Base-by-base conservation (phyloP, 2,113 vertebrate genomes). In the Perca flavescens region DNA sequence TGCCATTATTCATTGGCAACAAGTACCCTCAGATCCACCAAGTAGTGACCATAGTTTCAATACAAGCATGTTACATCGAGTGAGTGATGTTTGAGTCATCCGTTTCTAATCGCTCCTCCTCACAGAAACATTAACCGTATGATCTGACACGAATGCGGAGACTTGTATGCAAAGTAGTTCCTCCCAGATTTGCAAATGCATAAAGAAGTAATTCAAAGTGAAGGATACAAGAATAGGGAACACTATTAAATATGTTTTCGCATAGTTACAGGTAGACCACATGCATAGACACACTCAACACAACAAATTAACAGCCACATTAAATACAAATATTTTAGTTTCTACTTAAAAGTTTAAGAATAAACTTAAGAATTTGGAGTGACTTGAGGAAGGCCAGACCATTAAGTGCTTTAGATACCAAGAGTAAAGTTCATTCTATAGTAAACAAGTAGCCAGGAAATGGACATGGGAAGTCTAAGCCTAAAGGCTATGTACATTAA, bases 101-200 rank as follows among this genome's bases (percentile, higher is more conserved):
- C 54, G 49, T n/a, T 50, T 56, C 34, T 21, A 36, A 3, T 17
- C 31, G 19, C n/a, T 57, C 10, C 10, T 28, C 1, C 56, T 54
- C 4, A 46, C 9, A 5, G 16, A 68, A 14, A 65, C n/a, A 11
- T 28, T 14, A 1, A 19, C 16, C 16, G 6, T 17, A 17, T 50
- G 34, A 69, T 28, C 1, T 10, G 46, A 53, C 6, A 54, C 58
- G 8, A 8, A 6, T 15, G 2, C 6, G 15, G 9, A 62, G 40
- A 28, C 56, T 50, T 82, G 11, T 19, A 72, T 57, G 74, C 66
- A 77, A 90, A 79, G 13, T 28, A 8, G 36, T 34, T 22, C 62
- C 77, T 73, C 21, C 22, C 66, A 11, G 22, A 31, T 28, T 53
- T 6, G 19, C 4, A 63, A 1, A 49, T 15, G 5, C 21, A 2